Conservation (phyloP, 1,140 invertebrate genomes). For the Hylaeus anthracinus region DNA sequence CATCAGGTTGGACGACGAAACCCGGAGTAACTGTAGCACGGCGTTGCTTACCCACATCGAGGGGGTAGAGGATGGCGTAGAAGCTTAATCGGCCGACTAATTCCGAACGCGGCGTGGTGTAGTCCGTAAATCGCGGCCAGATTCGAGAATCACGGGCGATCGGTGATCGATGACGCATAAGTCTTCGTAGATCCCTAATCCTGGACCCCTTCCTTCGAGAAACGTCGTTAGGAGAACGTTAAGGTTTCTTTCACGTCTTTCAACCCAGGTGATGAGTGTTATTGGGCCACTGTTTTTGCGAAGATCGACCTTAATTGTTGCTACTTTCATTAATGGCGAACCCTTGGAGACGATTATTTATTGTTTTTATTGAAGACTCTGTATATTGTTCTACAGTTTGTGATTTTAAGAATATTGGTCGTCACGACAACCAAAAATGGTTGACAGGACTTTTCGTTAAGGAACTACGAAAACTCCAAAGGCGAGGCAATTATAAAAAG, state of each 20-base stretch:
- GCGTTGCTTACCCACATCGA: neutral
- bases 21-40: slow-evolving; percentile 25
- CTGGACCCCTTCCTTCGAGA: neutral
- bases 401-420: no score
- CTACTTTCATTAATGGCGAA: no score
- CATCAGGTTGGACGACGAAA: slow-evolving; percentile 54
- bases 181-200: slow-evolving; percentile 23
- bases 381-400: no score
- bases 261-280: neutral
- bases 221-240: neutral
- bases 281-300: neutral
- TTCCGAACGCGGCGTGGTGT: slow-evolving; percentile 44
- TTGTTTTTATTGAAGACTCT: no score
- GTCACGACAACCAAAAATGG: no score
- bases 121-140: slow-evolving; percentile 14
- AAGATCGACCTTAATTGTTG: neutral
- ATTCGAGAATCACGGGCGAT: slow-evolving; percentile 40
- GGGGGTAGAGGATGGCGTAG: neutral
- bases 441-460: no score
- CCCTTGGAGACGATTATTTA: no score
- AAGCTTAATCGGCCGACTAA: slow-evolving; percentile 70
- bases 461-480: no score
- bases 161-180: slow-evolving; percentile 52
- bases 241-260: neutral
- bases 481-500: no score